Evolutionary conservation across 1,140 invertebrate species (phyloP).

Genomic region (Bombus sibiricus): DNA sequence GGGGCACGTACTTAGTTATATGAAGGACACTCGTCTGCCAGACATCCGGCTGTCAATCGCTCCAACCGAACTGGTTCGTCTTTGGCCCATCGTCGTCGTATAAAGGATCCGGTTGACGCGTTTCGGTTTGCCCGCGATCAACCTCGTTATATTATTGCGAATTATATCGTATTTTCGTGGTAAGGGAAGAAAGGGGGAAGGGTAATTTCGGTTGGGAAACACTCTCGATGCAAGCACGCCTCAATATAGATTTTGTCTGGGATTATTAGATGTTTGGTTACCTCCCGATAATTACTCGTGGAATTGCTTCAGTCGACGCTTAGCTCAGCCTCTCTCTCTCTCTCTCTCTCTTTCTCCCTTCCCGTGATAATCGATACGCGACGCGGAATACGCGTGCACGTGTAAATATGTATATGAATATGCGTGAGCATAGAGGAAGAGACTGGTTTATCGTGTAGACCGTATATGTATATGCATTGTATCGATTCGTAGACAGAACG

Average conservation of each 20-base stretch:
- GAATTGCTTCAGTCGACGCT: conserved; percentile 61
- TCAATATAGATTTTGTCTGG: conserved; percentile 64
- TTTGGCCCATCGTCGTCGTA: background rate
- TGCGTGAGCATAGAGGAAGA: background rate
- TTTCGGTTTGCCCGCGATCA: background rate
- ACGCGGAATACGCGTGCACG: conserved; percentile 4
- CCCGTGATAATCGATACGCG: conserved; percentile 57
- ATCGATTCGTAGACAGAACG: conserved; percentile 28
- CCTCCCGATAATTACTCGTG: conserved; percentile 69
- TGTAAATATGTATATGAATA: conserved; percentile 15
- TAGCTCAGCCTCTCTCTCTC: conserved; percentile 7
- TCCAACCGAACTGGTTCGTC: conserved; percentile 33
- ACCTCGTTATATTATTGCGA: conserved; percentile 46
- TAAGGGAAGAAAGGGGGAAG: background rate
- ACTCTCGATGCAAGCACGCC: background rate
- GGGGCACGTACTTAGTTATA: background rate
- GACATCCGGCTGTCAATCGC: conserved; percentile 61
- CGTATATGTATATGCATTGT: background rate
- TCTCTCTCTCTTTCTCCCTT: background rate
- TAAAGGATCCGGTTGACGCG: background rate
- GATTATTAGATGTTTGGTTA: conserved; percentile 71
- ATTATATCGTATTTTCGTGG: conserved; percentile 36
- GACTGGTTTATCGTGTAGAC: conserved; percentile 19
- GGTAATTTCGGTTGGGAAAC: conserved; percentile 2
- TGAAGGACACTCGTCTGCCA: conserved; percentile 53